These are phyloP conservation scores for Leucophenga maculata DNA, from an alignment of 2,888 invertebrate species.

Conservation along the genomic window DNA sequence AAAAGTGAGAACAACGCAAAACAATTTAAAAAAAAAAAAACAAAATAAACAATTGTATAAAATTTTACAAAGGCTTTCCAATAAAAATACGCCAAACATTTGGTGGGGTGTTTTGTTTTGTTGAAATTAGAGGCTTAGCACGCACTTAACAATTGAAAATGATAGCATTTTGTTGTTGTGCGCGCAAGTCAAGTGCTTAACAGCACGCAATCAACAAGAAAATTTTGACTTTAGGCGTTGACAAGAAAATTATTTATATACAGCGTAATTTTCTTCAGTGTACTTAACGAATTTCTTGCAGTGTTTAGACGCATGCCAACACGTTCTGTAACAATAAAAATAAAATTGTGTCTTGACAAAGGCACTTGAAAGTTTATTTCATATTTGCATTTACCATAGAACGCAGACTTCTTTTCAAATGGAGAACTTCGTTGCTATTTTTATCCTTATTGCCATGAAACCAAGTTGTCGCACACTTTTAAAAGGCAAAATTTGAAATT, in stretches of 20 bases:
- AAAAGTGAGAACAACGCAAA: slow-evolving; percentile 1
- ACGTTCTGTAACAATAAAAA: slow-evolving; percentile 1
- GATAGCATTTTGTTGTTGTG: slow-evolving; percentile 7
- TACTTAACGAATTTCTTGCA: too few relatives aligned
- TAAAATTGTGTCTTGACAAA: slow-evolving; percentile 6
- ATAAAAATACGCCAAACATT: background rate
- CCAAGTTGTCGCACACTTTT: too few relatives aligned
- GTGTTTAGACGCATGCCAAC: background rate
- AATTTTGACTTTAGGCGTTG: background rate
- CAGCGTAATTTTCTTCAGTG: too few relatives aligned
- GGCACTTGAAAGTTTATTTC: background rate
- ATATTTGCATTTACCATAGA: background rate
- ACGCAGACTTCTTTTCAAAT: background rate
- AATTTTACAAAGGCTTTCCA: background rate
- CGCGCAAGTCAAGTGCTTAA: slow-evolving; percentile 1
- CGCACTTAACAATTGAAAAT: slow-evolving; percentile 15
- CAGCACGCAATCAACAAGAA: slow-evolving; percentile 12
- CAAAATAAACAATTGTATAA: slow-evolving; percentile 1
- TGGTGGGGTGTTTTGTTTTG: background rate
- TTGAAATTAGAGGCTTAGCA: slow-evolving; percentile 19
- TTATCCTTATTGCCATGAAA: background rate
- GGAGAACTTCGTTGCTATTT: background rate
- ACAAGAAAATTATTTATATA: background rate
- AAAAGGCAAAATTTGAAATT: slow-evolving; percentile 9
- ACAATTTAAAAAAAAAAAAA: background rate